phyloP scores from a whole-genome alignment of 2,888 invertebrate genomes.

The Gastracanthus pulcherrimus region DNA sequence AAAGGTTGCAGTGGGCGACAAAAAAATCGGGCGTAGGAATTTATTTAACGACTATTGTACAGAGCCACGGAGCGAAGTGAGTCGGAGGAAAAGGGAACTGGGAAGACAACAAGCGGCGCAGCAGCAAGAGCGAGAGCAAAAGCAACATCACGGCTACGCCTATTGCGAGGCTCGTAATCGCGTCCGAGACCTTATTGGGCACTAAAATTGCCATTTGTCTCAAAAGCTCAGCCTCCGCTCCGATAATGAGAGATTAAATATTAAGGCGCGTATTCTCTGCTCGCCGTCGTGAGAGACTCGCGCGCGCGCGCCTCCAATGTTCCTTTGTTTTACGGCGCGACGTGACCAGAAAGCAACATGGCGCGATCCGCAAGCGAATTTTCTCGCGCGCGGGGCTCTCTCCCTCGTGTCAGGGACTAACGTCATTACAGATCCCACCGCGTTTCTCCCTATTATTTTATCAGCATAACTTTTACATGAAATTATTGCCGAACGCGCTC shows the following conservation, averaged over 20 bases:
- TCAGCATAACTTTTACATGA: slow-evolving; percentile 41
- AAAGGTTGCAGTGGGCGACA: background rate
- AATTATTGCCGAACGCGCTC: slow-evolving; percentile 26
- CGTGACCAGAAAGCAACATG: slow-evolving; percentile 77
- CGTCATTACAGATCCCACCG: slow-evolving; percentile 67
- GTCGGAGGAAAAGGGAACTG: too few species aligned
- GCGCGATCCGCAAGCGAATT: slow-evolving; percentile 63
- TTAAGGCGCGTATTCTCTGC: slow-evolving; percentile 65
- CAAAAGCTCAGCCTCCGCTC: slow-evolving; percentile 72
- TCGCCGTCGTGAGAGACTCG: background rate
- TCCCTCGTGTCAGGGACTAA: slow-evolving; percentile 63
- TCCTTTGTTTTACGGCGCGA: slow-evolving; percentile 76
- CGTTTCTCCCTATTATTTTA: slow-evolving; percentile 46
- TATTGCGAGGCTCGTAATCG: slow-evolving; percentile 55
- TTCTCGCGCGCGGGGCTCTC: background rate
- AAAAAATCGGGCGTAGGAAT: slow-evolving; percentile 22
- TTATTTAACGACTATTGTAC: slow-evolving; percentile 40
- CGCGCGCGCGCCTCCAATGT: slow-evolving; percentile 67
- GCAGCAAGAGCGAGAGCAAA: background rate
- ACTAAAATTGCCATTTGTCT: slow-evolving; percentile 75
- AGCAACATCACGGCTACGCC: slow-evolving; percentile 4
- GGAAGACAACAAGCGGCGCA: background rate
- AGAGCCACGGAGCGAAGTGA: background rate
- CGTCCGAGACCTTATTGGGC: slow-evolving; percentile 36
- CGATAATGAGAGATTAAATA: slow-evolving; percentile 77